phyloP scores from a whole-genome alignment of 2,888 invertebrate species.

The Ormyrus rosae region DNA sequence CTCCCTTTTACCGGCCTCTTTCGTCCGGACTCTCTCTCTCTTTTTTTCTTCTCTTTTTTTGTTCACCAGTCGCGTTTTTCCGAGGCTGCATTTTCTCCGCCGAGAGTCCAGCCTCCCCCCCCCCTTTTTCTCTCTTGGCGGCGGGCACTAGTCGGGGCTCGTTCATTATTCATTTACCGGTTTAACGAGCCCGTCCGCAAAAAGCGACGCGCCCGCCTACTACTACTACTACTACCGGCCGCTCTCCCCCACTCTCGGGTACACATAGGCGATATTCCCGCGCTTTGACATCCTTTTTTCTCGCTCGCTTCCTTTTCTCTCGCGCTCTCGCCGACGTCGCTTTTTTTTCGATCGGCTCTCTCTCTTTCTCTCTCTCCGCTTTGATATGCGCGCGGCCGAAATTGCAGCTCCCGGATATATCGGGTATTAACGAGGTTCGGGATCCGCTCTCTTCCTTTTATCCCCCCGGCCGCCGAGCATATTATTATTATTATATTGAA shows the following conservation, averaged over 20 bases:
- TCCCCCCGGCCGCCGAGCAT: background rate
- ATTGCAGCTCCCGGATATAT: constrained; percentile 8
- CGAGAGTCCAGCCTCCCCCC: background rate
- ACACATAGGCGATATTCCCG: constrained; percentile 66
- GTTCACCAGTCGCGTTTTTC: background rate
- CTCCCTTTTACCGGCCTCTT: constrained; percentile 37
- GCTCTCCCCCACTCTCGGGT: background rate
- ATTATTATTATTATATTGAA: constrained; percentile 23
- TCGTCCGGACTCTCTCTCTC: constrained; percentile 1
- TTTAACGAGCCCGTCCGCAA: constrained; percentile 72
- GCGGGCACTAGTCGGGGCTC: constrained; percentile 53
- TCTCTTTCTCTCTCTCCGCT: constrained; percentile 44
- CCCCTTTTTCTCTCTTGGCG: constrained; percentile 20
- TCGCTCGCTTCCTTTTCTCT: constrained; percentile 32
- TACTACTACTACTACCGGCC: background rate
- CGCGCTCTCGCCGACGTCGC: constrained; percentile 40
- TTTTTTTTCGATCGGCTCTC: constrained; percentile 45
- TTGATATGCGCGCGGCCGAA: constrained; percentile 26
- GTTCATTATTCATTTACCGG: constrained; percentile 75
- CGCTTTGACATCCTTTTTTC: constrained; percentile 63
- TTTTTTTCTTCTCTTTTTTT: background rate
- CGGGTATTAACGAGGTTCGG: constrained; percentile 39
- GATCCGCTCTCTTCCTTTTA: background rate
- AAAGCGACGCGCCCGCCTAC: constrained; percentile 54
- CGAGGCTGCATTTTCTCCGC: constrained; percentile 35